Conservation (phyloP, 2,888 invertebrate genomes). For the Hyalella azteca region DNA sequence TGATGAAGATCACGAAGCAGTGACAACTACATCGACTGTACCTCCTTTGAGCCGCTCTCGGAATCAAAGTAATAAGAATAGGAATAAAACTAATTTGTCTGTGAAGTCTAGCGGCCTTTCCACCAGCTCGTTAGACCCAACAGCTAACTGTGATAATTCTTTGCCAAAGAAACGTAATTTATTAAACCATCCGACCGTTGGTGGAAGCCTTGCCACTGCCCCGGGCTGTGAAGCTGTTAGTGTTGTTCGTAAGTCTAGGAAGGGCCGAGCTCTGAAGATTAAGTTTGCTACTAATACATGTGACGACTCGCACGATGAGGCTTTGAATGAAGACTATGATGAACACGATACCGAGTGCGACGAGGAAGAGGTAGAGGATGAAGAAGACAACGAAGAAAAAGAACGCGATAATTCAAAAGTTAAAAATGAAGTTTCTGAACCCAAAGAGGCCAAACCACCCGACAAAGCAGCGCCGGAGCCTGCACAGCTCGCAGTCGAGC, state of each 20-base stretch:
- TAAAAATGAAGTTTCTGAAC: background rate
- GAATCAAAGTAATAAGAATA: background rate
- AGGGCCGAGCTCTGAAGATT: background rate
- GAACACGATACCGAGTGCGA: background rate
- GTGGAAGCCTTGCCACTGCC: background rate
- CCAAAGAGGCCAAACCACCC: constrained; percentile 2
- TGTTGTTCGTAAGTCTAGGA: background rate
- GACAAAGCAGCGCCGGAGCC: background rate
- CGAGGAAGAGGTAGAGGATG: constrained; percentile 12
- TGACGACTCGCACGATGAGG: constrained; percentile 6
- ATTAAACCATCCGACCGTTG: background rate
- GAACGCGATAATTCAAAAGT: constrained; percentile 1
- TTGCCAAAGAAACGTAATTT: constrained; percentile 33
- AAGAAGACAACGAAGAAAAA: constrained; percentile 20
- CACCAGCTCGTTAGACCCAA: background rate
- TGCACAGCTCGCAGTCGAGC: background rate
- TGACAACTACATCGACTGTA: background rate
- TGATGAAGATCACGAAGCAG: background rate
- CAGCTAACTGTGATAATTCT: constrained; percentile 20
- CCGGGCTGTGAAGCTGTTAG: background rate
- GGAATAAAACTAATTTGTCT: background rate
- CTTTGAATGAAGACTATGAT: background rate
- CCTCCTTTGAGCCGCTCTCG: background rate
- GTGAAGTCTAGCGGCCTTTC: too few species aligned
- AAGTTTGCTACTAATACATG: background rate